Evolutionary conservation across 2,113 vertebrate genomes (phyloP).

Genomic region (Delphinapterus leucas): DNA sequence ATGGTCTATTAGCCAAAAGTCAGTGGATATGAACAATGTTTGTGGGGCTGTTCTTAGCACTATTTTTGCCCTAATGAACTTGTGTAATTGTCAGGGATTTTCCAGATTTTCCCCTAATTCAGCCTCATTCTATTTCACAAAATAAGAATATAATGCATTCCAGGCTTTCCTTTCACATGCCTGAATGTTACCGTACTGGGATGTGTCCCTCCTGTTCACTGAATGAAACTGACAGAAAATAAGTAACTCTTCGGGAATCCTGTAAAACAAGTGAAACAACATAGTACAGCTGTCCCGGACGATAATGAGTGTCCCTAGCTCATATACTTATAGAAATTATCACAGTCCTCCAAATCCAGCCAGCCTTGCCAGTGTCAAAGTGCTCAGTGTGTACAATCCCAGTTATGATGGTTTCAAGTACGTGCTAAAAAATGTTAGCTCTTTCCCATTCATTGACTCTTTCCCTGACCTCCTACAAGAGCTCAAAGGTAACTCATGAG

Average conservation of each 20-base stretch:
- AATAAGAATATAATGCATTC: neutral
- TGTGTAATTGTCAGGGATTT: neutral
- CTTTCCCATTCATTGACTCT: neutral
- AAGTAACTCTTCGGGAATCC: neutral
- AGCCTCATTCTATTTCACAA: neutral
- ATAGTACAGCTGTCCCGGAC: neutral
- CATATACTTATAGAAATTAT: neutral
- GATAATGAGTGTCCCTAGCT: neutral
- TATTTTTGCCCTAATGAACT: neutral
- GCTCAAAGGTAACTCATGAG: neutral
- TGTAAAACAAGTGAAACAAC: neutral
- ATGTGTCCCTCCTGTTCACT: neutral
- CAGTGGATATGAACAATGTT: fast-evolving
- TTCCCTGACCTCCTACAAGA: neutral
- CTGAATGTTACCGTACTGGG: neutral
- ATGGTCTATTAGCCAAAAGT: neutral
- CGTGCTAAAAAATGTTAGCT: neutral
- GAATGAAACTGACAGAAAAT: neutral
- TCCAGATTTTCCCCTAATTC: neutral
- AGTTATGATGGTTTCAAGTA: neutral
- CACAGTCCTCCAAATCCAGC: neutral
- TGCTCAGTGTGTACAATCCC: neutral
- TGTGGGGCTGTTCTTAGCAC: neutral
- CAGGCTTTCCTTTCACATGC: neutral
- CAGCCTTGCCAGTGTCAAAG: neutral